Percentiles rank a stretch among this genome's conserved stretches.
These are phyloP conservation scores for Caenorhabditis briggsae DNA, from an alignment of 1,140 invertebrate genomes.

Conservation along the genomic window DNA sequence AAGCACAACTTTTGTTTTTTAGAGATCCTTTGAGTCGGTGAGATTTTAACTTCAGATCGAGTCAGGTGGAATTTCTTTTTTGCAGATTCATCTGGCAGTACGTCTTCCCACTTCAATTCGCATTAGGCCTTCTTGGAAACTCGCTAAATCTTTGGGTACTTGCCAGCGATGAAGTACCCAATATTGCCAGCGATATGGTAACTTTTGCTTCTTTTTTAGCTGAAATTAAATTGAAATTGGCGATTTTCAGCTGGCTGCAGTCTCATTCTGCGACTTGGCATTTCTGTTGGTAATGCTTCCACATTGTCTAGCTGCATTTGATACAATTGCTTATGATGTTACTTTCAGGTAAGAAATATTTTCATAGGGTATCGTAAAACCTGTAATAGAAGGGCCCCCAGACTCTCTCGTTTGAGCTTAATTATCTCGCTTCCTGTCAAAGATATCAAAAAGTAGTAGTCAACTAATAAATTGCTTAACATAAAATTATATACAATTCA, in stretches of 20 bases:
- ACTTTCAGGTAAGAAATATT: conserved; percentile 65
- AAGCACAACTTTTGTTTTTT: conserved; percentile 54
- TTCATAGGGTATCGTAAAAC: too few species aligned
- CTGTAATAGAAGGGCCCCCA: too few species aligned
- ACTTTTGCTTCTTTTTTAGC: conserved; percentile 11
- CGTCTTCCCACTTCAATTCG: conserved; percentile 75
- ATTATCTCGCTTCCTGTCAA: too few species aligned
- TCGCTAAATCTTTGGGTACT: conserved; percentile 74
- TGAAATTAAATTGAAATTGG: conserved; percentile 2
- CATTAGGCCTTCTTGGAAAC: conserved; percentile 75
- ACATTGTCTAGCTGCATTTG: conserved; percentile 72
- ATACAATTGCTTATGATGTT: conserved; percentile 66
- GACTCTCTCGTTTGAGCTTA: too few species aligned
- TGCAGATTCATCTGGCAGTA: conserved; percentile 67
- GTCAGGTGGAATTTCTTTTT: not conserved
- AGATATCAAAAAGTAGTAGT: too few species aligned
- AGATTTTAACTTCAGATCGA: not conserved
- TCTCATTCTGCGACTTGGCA: conserved; percentile 73
- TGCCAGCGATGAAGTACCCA: conserved; percentile 72
- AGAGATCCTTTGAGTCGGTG: conserved; percentile 56
- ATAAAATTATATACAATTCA: too few species aligned
- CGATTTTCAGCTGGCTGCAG: conserved; percentile 74
- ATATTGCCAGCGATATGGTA: conserved; percentile 76
- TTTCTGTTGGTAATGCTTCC: conserved; percentile 75
- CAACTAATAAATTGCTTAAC: too few species aligned